Evolutionary conservation across 1,140 invertebrate species (phyloP).

Genomic region (Phocides pigmalion): DNA sequence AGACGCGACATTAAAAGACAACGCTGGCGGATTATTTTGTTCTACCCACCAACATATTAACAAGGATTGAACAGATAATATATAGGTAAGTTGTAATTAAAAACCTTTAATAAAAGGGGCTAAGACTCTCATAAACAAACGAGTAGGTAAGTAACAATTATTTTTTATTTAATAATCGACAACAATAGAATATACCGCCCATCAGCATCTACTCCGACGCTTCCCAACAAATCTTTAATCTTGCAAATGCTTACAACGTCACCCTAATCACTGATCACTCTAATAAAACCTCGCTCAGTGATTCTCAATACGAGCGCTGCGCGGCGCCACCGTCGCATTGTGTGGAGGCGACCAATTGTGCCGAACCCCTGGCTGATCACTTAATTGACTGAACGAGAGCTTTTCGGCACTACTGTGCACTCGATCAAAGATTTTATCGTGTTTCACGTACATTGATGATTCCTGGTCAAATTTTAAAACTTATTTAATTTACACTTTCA

Average conservation of each 20-base stretch:
- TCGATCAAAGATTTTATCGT: conserved; percentile 42
- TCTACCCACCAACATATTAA: too few species aligned
- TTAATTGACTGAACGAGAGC: conserved; percentile 78
- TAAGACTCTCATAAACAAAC: not conserved
- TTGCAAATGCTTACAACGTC: conserved; percentile 35
- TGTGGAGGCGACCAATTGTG: conserved; percentile 78
- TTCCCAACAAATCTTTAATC: conserved; percentile 31
- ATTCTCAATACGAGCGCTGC: conserved; percentile 42
- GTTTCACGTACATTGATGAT: conserved; percentile 1
- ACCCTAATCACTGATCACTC: conserved; percentile 49
- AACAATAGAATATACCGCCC: not conserved
- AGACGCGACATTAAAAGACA: too few species aligned
- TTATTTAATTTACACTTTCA: too few species aligned
- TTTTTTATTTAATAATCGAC: not conserved
- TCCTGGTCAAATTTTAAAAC: not conserved
- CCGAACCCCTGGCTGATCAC: conserved; percentile 77
- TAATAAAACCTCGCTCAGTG: conserved; percentile 48
- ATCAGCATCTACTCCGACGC: conserved; percentile 16
- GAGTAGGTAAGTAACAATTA: not conserved
- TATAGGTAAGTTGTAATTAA: not conserved
- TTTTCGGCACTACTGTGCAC: conserved; percentile 50
- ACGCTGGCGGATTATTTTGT: too few species aligned
- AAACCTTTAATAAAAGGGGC: not conserved
- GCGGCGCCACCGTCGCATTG: conserved; percentile 56
- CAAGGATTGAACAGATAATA: not conserved